Evolutionary conservation across 2,888 invertebrate species (phyloP).

Genomic region (Shargacucullia verbasci): DNA sequence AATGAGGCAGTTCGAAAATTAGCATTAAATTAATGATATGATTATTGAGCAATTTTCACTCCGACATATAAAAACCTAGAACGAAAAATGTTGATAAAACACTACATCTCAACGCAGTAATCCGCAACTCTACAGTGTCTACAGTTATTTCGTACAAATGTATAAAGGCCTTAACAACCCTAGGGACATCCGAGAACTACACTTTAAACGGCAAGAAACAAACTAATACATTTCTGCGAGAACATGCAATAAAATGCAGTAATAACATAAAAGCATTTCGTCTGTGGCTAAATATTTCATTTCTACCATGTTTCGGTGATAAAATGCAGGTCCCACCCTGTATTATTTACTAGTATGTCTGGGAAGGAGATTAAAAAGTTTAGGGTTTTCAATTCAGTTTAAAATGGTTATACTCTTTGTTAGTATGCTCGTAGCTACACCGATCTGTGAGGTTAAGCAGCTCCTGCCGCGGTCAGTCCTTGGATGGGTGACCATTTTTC

Average conservation of each 20-base stretch:
- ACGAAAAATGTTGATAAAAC: too few species aligned
- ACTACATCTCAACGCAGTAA: too few species aligned
- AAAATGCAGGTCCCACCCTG: conserved; percentile 52
- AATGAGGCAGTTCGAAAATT: too few species aligned
- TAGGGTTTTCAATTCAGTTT: conserved; percentile 12
- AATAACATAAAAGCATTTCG: conserved; percentile 51
- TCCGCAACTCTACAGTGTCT: too few species aligned
- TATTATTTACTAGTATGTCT: conserved; percentile 57
- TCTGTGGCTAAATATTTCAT: conserved; percentile 51
- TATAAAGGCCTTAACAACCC: conserved; percentile 10
- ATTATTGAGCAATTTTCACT: too few species aligned
- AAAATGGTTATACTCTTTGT: too few species aligned
- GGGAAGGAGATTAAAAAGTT: conserved; percentile 42
- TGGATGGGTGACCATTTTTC: too few species aligned
- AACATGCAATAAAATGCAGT: conserved; percentile 48
- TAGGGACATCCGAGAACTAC: conserved; percentile 24
- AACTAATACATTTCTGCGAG: conserved; percentile 45
- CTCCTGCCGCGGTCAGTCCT: too few species aligned
- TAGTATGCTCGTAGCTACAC: too few species aligned
- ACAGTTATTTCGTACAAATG: background rate
- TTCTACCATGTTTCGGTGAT: conserved; percentile 41
- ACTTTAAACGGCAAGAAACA: conserved; percentile 28
- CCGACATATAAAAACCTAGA: too few species aligned
- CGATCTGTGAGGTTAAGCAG: too few species aligned
- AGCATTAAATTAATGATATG: too few species aligned